Conservation (phyloP, 2,888 invertebrate species). For the Tromatobia lineatoria region DNA sequence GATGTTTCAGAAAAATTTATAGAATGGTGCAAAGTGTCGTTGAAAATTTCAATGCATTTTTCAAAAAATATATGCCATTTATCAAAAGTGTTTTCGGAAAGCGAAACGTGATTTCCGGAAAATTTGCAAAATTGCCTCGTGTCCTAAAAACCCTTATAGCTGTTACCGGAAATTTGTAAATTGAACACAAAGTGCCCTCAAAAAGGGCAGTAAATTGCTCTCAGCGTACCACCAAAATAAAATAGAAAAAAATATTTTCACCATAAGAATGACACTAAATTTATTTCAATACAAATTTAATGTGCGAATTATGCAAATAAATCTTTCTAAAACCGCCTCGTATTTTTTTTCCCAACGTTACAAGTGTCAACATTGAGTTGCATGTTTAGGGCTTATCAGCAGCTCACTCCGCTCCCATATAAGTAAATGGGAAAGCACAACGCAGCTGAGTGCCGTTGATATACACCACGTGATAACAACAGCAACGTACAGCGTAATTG, state of each 20-base stretch:
- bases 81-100: too few relatives aligned
- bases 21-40: too few relatives aligned
- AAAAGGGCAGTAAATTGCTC: too few relatives aligned
- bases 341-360: not conserved
- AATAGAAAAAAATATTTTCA: not conserved
- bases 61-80: too few relatives aligned
- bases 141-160: too few relatives aligned
- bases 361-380: not conserved
- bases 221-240: not conserved
- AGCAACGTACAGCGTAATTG: not conserved
- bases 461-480: not conserved
- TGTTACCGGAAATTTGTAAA: too few relatives aligned
- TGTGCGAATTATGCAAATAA: not conserved
- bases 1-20: too few relatives aligned
- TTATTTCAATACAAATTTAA: too few relatives aligned
- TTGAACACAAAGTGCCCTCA: too few relatives aligned
- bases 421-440: constrained; percentile 15
- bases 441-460: not conserved
- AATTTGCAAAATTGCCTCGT: too few relatives aligned
- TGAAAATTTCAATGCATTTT: too few relatives aligned
- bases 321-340: not conserved
- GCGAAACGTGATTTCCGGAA: too few relatives aligned
- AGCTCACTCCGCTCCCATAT: not conserved
- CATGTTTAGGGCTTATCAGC: not conserved
- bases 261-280: not conserved